Evolutionary conservation across 92 coral and sea anemone genomes (phyloP).

Genomic region (Epizoanthus rinbou): DNA sequence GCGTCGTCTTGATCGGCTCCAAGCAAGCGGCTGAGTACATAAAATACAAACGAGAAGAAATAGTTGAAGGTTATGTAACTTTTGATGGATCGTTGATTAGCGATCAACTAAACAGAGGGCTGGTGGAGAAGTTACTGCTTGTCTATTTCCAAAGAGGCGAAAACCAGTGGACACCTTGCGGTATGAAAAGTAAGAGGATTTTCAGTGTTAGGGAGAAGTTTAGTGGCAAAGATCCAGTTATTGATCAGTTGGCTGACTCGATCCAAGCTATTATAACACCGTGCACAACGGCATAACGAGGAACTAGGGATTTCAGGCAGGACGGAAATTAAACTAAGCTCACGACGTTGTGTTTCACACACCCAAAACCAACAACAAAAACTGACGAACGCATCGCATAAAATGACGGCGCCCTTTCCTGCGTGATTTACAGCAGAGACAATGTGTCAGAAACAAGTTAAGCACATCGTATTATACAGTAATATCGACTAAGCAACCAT

Average conservation of each 20-base stretch:
- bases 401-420: no score
- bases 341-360: no score
- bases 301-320: no score
- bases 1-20: conserved; percentile 28
- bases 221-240: background rate
- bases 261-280: conserved; percentile 35
- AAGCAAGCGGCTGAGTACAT: conserved; percentile 27
- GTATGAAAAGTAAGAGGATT: conserved; percentile 26
- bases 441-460: no score
- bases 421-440: no score
- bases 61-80: conserved; percentile 19
- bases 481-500: no score
- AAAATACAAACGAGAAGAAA: conserved; percentile 24
- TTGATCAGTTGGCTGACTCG: conserved; percentile 29
- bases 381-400: no score
- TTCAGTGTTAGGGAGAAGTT: conserved; percentile 33
- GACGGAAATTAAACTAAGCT: no score
- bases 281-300: conserved; percentile 30
- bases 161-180: conserved; percentile 23
- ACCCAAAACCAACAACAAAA: no score
- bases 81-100: conserved; percentile 30
- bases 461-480: no score
- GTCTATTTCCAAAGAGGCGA: conserved; percentile 32
- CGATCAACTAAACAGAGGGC: background rate
- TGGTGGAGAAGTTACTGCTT: conserved; percentile 21